Evolutionary conservation across 2,888 invertebrate species (phyloP).

Genomic region (Agriopis leucophaearia): DNA sequence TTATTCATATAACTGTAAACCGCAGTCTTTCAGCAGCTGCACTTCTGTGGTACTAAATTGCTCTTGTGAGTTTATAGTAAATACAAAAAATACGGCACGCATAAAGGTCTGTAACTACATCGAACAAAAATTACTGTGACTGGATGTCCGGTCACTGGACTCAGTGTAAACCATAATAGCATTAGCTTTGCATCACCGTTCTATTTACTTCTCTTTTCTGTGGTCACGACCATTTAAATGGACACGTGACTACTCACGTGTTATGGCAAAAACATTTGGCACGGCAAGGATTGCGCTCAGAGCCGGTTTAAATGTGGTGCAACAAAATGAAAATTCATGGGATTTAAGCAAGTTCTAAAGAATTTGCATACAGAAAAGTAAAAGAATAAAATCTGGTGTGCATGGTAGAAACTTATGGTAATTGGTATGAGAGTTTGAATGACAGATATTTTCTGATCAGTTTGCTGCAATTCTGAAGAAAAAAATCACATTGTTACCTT

Average conservation of each 20-base stretch:
- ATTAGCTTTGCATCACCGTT: not conserved
- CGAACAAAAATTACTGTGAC: too few species aligned
- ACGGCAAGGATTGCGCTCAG: constrained; percentile 5
- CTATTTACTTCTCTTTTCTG: too few species aligned
- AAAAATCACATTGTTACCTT: not conserved
- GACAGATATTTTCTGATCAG: not conserved
- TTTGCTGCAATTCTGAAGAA: not conserved
- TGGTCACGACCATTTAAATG: constrained; percentile 3
- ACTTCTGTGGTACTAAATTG: too few species aligned
- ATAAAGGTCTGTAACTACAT: too few species aligned
- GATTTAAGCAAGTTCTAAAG: not conserved
- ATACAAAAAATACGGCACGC: too few species aligned
- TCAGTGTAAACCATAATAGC: not conserved
- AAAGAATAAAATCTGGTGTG: not conserved
- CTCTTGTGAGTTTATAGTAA: too few species aligned
- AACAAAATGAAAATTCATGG: not conserved
- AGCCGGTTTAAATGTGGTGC: constrained; percentile 12
- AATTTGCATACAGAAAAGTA: not conserved
- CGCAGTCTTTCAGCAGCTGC: too few species aligned
- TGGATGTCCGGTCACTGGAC: too few species aligned
- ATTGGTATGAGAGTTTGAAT: too few species aligned
- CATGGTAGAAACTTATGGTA: too few species aligned
- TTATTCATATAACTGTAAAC: too few species aligned
- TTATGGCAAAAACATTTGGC: constrained; percentile 5
- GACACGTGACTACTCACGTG: constrained; percentile 11